phyloP scores from a whole-genome alignment of 1,140 invertebrate genomes.

The Hydropsyche tenuis region DNA sequence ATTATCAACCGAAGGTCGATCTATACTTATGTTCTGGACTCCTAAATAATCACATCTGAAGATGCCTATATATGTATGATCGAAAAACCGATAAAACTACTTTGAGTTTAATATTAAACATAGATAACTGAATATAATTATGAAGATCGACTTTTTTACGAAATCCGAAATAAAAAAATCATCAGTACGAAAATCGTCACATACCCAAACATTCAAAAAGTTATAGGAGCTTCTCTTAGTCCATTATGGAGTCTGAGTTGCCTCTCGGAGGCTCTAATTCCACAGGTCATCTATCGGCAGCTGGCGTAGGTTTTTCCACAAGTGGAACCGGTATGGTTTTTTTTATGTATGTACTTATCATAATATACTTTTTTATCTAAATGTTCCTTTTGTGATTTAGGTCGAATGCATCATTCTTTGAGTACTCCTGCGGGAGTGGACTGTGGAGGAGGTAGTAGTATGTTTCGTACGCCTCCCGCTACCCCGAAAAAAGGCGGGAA shows the following conservation, averaged over 20 bases:
- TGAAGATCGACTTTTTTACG: not conserved
- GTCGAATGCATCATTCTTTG: constrained; percentile 80
- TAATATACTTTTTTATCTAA: not conserved
- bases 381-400: constrained; percentile 46
- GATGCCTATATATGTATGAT: no score
- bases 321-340: constrained; percentile 40
- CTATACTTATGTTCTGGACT: no score
- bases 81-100: no score
- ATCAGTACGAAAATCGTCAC: not conserved
- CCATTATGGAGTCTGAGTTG: constrained; percentile 59
- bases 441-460: constrained; percentile 64
- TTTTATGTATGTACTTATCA: not conserved
- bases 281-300: constrained; percentile 61
- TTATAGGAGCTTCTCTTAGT: constrained; percentile 1
- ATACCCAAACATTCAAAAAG: not conserved
- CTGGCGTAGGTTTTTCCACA: constrained; percentile 53
- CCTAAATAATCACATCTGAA: no score
- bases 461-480: constrained; percentile 70
- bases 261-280: constrained; percentile 62
- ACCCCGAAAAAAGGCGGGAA: constrained; percentile 84
- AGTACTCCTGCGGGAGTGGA: constrained; percentile 83
- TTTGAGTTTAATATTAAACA: no score
- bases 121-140: not conserved
- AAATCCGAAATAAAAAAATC: not conserved
- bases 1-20: no score